Evolutionary conservation across 2,797 vertebrate species (phyloP).

Genomic region (Pangasius macronema): DNA sequence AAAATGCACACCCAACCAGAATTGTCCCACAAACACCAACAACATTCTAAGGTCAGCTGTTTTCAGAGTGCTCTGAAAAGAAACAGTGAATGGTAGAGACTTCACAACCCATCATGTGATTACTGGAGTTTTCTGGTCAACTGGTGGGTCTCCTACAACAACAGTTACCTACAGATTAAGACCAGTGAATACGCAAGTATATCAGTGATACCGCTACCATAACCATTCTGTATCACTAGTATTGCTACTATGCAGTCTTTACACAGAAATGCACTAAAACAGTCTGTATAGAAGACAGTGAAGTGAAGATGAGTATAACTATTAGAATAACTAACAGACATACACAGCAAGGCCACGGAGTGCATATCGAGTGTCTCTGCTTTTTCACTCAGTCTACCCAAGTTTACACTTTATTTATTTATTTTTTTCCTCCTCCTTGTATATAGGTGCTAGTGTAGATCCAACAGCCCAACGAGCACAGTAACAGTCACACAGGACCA

Average conservation of each 20-base stretch:
- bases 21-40: neutral
- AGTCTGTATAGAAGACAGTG: neutral
- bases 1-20: neutral
- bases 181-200: neutral
- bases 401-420: neutral
- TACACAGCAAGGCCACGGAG: neutral
- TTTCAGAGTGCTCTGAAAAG: neutral
- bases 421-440: too few relatives aligned
- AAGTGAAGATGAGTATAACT: neutral
- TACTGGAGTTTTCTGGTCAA: slow-evolving; percentile 8
- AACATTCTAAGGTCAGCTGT: neutral
- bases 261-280: slow-evolving; percentile 8
- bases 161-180: neutral
- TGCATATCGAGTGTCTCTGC: neutral
- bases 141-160: neutral
- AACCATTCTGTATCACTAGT: slow-evolving; percentile 11
- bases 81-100: neutral
- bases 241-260: neutral
- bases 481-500: neutral
- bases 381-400: neutral
- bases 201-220: neutral
- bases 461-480: neutral
- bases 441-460: neutral
- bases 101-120: neutral
- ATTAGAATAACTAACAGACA: slow-evolving; percentile 4